These are phyloP conservation scores for Grammomys surdaster DNA, from an alignment of 2,113 vertebrate genomes.

Conservation along the genomic window DNA sequence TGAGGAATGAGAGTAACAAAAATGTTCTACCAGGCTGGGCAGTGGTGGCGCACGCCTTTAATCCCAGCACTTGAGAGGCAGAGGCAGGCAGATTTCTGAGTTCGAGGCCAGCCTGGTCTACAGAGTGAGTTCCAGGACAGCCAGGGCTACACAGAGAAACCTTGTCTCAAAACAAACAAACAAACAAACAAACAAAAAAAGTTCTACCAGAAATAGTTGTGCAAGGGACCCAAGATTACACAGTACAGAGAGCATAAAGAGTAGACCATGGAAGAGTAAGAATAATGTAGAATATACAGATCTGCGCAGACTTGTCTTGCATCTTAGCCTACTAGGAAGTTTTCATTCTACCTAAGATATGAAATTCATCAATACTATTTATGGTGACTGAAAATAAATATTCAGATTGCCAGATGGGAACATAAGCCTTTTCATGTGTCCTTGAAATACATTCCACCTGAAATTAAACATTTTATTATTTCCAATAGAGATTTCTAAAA, in stretches of 20 bases:
- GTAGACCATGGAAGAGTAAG: background rate
- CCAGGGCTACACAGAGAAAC: too few relatives aligned
- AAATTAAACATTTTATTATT: slow-evolving; percentile 38
- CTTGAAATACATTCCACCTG: background rate
- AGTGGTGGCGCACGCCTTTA: too few relatives aligned
- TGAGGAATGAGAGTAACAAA: slow-evolving; percentile 5
- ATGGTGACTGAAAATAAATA: slow-evolving; percentile 46
- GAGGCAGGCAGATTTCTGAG: too few relatives aligned
- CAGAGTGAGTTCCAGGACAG: too few relatives aligned
- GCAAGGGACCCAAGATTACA: background rate
- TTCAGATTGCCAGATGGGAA: slow-evolving; percentile 28
- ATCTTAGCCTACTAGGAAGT: slow-evolving; percentile 63
- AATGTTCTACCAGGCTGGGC: background rate
- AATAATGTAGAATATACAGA: background rate
- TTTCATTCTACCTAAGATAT: slow-evolving; percentile 61
- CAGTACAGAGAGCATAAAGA: background rate
- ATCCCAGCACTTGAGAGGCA: too few relatives aligned
- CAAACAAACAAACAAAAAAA: too few relatives aligned
- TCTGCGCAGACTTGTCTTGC: slow-evolving; percentile 7
- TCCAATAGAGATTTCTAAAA: slow-evolving; percentile 27
- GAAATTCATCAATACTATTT: slow-evolving; percentile 49
- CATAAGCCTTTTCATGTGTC: slow-evolving; percentile 57
- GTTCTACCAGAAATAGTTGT: background rate
- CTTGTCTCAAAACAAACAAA: too few relatives aligned
- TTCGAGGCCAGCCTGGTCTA: too few relatives aligned